Evolutionary conservation across 1,140 invertebrate genomes (phyloP), one percentile per base, ranked within the genome.

Genomic region (Oryctes rhinoceros): DNA sequence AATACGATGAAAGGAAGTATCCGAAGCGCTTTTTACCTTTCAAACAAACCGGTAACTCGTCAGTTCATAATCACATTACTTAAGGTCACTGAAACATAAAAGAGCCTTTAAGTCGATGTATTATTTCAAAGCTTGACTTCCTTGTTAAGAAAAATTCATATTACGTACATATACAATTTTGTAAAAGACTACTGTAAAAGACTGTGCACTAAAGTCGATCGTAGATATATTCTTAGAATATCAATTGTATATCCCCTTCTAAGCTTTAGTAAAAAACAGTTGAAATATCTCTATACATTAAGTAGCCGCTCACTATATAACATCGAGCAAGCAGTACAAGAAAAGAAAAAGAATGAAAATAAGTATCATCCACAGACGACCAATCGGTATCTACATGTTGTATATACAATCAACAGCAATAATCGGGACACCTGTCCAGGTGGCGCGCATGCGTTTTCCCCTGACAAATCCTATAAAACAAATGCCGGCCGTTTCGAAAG

Each of bases 381-480:
- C 39, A 47, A n/a, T 77, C 76, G 37, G 39, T 75, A 37, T 37
- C 35, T 75, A 39, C 76, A 77, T 77, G 76, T 48, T 53, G 76
- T 77, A 77, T 24, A n/a, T 77, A 53, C 20, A 77, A 47, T 48
- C 39, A 77, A 77, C 76, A 47, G 48, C 39, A 47, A 53, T 53
- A 53, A 47, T 77, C 39, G 39, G 48, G 48, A 71, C 48, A 78
- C 48, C 77, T 78, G 48, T 78, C 59, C 48, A 53, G 77, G 48
- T 65, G 35, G 18, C 47, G 48, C 48, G 59, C 59, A 59, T 78
- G 48, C 77, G 48, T 65, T n/a, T n/a, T 71, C 35, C 59, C 77
- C 37, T 59, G 53, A 49, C 39, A 35, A 78, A 18, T 78, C 47
- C 77, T 59, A 65, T 65, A 53, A 78, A 78, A 59, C 77, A 59